Percentiles rank a stretch among this genome's conserved stretches.
phyloP scores from a whole-genome alignment of 2,888 invertebrate genomes.

The Drosophila ustulata region DNA sequence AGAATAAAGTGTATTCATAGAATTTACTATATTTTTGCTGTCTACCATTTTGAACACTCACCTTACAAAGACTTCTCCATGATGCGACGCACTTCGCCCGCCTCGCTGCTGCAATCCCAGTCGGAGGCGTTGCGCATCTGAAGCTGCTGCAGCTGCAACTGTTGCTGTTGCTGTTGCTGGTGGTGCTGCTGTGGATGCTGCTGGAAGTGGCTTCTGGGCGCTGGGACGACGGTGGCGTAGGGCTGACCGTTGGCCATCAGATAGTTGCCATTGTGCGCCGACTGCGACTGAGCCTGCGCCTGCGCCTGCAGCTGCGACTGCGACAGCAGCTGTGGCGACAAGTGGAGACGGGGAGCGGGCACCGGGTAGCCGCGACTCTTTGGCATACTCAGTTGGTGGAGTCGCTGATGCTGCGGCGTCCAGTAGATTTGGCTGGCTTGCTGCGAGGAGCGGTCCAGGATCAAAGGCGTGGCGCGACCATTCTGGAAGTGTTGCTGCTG shows the following conservation, averaged over 20 bases:
- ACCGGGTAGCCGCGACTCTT: constrained; percentile 66
- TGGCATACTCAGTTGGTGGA: constrained; percentile 49
- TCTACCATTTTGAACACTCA: constrained; percentile 3
- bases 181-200: constrained; percentile 26
- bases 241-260: constrained; percentile 47
- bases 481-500: constrained; percentile 58
- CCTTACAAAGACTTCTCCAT: constrained; percentile 75
- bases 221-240: constrained; percentile 50
- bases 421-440: constrained; percentile 83
- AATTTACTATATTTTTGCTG: too few relatives aligned
- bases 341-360: constrained; percentile 47
- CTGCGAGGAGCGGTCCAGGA: constrained; percentile 80
- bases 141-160: constrained; percentile 28
- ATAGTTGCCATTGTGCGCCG: constrained; percentile 21
- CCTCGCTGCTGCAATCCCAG: constrained; percentile 90
- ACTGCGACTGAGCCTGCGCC: neutral
- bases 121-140: constrained; percentile 82
- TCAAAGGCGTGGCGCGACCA: constrained; percentile 82
- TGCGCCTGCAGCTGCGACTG: constrained; percentile 15
- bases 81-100: constrained; percentile 89
- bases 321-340: too few relatives aligned
- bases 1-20: too few relatives aligned
- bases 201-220: constrained; percentile 39
- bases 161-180: constrained; percentile 6
- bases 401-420: constrained; percentile 74